Evolutionary conservation across 2,888 invertebrate genomes (phyloP), one percentile per base, ranked within the genome.

Genomic region (Isotomurus palustris): DNA sequence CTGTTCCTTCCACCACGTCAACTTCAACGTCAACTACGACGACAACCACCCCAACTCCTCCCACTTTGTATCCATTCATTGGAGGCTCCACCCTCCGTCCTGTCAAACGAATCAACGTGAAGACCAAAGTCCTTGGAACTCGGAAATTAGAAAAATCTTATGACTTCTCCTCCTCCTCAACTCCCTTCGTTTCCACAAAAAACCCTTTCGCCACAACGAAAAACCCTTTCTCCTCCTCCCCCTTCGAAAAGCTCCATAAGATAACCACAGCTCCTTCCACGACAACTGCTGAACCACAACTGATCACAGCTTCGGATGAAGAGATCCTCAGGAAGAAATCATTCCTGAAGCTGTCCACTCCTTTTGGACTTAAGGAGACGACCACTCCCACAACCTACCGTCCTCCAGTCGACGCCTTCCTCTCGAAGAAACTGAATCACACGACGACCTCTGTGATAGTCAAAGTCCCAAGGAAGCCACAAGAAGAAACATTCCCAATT

Each of bases 281-380:
- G 4, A 60, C 64, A 19, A 66, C 67, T 1, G 56, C 54, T 25
- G 66, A 69, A 56, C 66, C 67, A 2, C 53, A 61, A 19, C 43
- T 69, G 1, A 52, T 67, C 4, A 66, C 67, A 1, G 67, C 69
- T 19, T 59, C 67, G 17, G 58, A 58, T 6, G 65, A 61, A 35
- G 63, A 60, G 5, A 45, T 62, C 25, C 40, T 36, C 22, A 28
- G 35, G 12, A 50, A 25, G 41, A 63, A 59, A 43, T 25, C 49
- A 29, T 40, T 43, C 3, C 57, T 40, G 21, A 57, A 53, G 21
- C 40, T 53, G 19, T 47, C 45, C 2, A 52, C 57, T 24, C 35
- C 27, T 8, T 28, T 19, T 25, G 28, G 47, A 38, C 22, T 24
- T 22, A 50, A 40, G 12, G 22, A 4, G 12, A 28, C n/a, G 5